These are phyloP conservation scores for Carlito syrichta DNA, from an alignment of 2,113 vertebrate species.

Conservation along the genomic window DNA sequence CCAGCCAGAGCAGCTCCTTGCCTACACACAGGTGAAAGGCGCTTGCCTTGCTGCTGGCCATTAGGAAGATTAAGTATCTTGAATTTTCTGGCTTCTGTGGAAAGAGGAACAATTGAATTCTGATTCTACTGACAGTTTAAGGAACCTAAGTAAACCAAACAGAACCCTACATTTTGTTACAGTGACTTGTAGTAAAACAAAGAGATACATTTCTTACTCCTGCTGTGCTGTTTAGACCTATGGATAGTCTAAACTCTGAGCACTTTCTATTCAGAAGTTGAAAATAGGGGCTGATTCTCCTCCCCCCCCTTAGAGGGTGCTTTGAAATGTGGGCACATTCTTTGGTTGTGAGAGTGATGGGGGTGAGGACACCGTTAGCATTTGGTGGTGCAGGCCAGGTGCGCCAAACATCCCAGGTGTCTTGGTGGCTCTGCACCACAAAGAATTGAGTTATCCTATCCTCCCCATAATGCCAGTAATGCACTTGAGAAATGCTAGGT, in stretches of 20 bases:
- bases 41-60: not conserved
- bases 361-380: not conserved
- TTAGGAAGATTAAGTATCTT: not conserved
- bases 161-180: not conserved
- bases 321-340: not conserved
- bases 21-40: not conserved
- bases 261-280: not conserved
- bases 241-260: not conserved
- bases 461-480: not conserved
- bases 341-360: not conserved
- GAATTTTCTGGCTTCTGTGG: not conserved
- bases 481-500: not conserved
- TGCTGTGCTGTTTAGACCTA: not conserved
- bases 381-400: not conserved
- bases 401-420: not conserved
- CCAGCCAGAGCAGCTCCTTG: not conserved
- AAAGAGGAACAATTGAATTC: not conserved
- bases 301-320: not conserved
- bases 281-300: not conserved
- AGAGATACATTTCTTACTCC: not conserved
- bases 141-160: not conserved
- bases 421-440: not conserved
- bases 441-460: not conserved
- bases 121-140: not conserved
- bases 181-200: not conserved